A percentile compares a stretch with the other conserved stretches of the same genome.
Conservation (phyloP, 2,888 invertebrate genomes). For the Eulithis testata region DNA sequence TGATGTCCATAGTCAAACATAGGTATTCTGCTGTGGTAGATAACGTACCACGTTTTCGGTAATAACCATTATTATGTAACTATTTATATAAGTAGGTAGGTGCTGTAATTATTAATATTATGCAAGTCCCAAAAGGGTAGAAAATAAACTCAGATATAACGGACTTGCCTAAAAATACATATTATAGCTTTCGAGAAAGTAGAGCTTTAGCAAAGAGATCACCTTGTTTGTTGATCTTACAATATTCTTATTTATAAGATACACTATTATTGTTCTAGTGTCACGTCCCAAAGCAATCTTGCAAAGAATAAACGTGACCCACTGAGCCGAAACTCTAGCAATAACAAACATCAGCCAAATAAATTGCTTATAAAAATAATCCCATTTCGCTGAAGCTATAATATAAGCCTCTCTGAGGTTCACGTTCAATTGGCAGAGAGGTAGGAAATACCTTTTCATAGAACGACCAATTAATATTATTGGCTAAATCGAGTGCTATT, state of each 20-base stretch:
- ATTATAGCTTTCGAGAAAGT: no score
- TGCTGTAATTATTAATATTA: no score
- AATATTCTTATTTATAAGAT: no score
- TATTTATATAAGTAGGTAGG: no score
- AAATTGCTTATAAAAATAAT: slow-evolving; percentile 14
- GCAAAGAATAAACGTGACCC: slow-evolving; percentile 17
- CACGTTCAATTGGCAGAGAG: slow-evolving; percentile 19
- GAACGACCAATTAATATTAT: slow-evolving; percentile 32
- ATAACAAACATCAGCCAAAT: slow-evolving; percentile 11
- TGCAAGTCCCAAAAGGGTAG: no score
- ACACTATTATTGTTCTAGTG: background rate
- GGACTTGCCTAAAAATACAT: no score
- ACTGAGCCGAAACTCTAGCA: slow-evolving; percentile 11
- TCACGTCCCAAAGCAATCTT: slow-evolving; percentile 6
- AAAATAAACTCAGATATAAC: no score
- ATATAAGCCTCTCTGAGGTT: slow-evolving; percentile 13
- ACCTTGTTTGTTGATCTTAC: no score
- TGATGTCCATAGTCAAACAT: background rate
- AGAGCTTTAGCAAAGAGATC: no score
- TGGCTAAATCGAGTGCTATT: slow-evolving; percentile 17
- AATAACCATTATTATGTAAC: no score
- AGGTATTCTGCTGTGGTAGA: no score
- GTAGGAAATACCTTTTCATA: slow-evolving; percentile 20
- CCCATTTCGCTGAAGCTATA: background rate
- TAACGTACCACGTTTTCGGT: no score